Conservation (phyloP, 2,797 vertebrate genomes). For the Chromis chromis region DNA sequence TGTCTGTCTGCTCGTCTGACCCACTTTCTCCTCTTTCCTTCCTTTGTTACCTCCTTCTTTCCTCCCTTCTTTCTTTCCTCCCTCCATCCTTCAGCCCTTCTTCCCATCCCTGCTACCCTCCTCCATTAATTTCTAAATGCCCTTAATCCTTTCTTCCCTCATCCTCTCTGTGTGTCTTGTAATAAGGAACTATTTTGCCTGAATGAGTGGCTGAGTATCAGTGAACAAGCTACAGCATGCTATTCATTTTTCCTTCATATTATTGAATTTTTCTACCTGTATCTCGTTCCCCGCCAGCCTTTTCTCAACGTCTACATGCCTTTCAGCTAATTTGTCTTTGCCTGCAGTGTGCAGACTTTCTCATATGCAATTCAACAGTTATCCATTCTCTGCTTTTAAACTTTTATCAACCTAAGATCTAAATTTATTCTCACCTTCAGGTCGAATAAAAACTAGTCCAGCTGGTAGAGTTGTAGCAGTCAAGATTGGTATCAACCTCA, state of each 20-base stretch:
- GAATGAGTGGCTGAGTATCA: constrained; percentile 11
- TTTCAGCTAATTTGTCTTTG: not conserved
- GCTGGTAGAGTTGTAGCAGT: no score
- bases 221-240: constrained; percentile 8
- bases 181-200: constrained; percentile 18
- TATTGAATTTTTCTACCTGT: constrained; percentile 2
- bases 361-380: constrained; percentile 40
- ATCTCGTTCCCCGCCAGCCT: not conserved
- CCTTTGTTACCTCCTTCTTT: constrained; percentile 33
- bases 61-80: constrained; percentile 19
- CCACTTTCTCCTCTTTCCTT: constrained; percentile 62
- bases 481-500: no score
- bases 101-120: constrained; percentile 12
- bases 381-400: constrained; percentile 31
- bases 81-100: constrained; percentile 10
- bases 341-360: constrained; percentile 5
- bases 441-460: not conserved
- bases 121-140: constrained; percentile 5
- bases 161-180: constrained; percentile 18
- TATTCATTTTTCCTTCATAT: not conserved
- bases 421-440: constrained; percentile 23
- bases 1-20: constrained; percentile 73
- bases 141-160: constrained; percentile 1
- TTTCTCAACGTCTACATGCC: constrained; percentile 4
- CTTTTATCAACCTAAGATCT: constrained; percentile 27